Base-by-base conservation (phyloP, 2,888 invertebrate genomes). In the Drosophila anceps region DNA sequence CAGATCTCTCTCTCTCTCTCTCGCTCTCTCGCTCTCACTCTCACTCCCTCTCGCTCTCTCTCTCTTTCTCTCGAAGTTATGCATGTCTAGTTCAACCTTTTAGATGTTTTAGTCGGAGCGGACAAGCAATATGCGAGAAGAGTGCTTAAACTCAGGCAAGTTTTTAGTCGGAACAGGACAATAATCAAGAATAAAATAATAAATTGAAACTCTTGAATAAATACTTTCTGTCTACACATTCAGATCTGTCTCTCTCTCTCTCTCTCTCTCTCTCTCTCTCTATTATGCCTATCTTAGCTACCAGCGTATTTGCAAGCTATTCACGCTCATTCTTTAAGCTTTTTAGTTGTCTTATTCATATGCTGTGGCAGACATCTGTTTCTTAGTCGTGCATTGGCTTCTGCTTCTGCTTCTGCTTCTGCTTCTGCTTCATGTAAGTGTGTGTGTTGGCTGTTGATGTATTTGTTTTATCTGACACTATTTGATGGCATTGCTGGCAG, bases 391-490 rank as follows among this genome's bases (percentile, higher is more conserved):
- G 64, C 31, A 27, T 51, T 29, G 10, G 59, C 37, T 15, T 53
- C 24, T 44, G 57, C 5, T 37, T 31, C n/a, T n/a, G n/a, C n/a
- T n/a, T n/a, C n/a, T n/a, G n/a, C n/a, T n/a, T n/a, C n/a, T n/a
- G 59, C 37, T 15, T 53, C 20, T 43, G 55, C 5, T 39, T 31
- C n/a, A 24, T 24, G 24, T 24, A n/a, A 29, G 31, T 43, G 43
- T 31, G 29, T 58, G 35, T 44, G 20, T 57, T 64, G 57, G 27
- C 35, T 51, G 54, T 54, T 65, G 20, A 60, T 80, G 63, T 81
- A 73, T 73, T 63, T 75, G 63, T 57, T 82, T 85, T 66, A 72
- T 82, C 72, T 66, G 80, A 75, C 65, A 84, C 72, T 83, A 71
- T 70, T 82, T 79, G 81, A 66, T 57, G 82, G 75, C 65, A 29